Conservation (phyloP, 2,113 vertebrate species). For the Rhea pennata region DNA sequence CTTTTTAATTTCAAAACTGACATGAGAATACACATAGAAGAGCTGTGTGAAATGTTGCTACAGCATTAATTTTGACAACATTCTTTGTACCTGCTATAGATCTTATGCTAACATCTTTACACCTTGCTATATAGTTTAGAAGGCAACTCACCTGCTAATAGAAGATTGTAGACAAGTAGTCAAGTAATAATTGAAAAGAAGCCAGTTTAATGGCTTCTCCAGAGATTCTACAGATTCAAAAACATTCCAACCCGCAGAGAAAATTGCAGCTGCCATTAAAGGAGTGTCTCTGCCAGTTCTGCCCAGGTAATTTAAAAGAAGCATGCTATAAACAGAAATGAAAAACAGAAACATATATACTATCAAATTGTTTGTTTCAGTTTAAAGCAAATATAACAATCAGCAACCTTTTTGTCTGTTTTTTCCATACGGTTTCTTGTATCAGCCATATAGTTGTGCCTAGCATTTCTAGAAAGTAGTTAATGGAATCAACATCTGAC, state of each 20-base stretch:
- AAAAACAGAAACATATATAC: slow-evolving; percentile 31
- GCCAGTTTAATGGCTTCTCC: slow-evolving; percentile 95
- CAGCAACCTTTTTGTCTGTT: background rate
- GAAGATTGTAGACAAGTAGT: slow-evolving; percentile 96
- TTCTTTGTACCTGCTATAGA: background rate
- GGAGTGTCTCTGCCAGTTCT: slow-evolving; percentile 89
- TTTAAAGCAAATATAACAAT: slow-evolving; percentile 10
- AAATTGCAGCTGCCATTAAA: slow-evolving; percentile 92
- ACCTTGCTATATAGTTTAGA: slow-evolving; percentile 3
- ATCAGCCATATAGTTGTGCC: background rate
- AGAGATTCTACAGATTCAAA: slow-evolving; percentile 93
- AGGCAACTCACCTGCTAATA: slow-evolving; percentile 89
- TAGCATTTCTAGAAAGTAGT: background rate
- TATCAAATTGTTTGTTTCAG: slow-evolving; percentile 13
- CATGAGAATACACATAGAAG: background rate
- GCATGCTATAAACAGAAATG: slow-evolving; percentile 86
- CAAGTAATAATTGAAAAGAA: slow-evolving; percentile 99
- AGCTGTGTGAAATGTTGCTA: background rate
- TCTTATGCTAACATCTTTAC: slow-evolving; percentile 30
- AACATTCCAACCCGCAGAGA: slow-evolving; percentile 97
- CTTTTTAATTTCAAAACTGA: background rate
- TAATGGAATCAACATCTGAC: background rate
- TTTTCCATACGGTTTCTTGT: background rate
- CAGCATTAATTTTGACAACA: background rate
- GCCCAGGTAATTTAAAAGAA: slow-evolving; percentile 95